Percentiles rank a stretch among this genome's conserved stretches.
Evolutionary conservation across 2,888 invertebrate species (phyloP).

Genomic region (Hemaris fuciformis): DNA sequence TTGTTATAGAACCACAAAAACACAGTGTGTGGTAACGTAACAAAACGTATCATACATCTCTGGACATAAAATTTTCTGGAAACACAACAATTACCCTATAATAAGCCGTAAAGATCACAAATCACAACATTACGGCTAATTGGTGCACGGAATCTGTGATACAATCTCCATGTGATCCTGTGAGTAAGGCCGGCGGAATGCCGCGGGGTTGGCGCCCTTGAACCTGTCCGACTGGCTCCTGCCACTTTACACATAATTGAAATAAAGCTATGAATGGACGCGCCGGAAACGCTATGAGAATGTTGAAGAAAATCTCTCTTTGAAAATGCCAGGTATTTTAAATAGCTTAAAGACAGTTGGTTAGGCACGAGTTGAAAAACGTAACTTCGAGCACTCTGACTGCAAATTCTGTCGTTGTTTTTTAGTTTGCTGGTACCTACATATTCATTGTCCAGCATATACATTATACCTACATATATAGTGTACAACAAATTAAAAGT

Average conservation of each 20-base stretch:
- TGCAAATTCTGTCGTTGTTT: background rate
- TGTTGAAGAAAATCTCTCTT: background rate
- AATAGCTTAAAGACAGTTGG: background rate
- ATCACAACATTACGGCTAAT: conserved; percentile 59
- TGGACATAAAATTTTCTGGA: too few species aligned
- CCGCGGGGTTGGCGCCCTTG: conserved; percentile 22
- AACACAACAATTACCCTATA: background rate
- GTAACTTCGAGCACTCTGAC: too few species aligned
- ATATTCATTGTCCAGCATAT: too few species aligned
- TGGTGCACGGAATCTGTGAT: conserved; percentile 50
- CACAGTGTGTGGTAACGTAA: too few species aligned
- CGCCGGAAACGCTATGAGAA: background rate
- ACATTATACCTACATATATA: too few species aligned
- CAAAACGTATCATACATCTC: too few species aligned
- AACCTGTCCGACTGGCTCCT: conserved; percentile 22
- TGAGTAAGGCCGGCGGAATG: conserved; percentile 28
- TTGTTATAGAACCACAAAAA: too few species aligned
- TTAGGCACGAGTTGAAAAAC: too few species aligned
- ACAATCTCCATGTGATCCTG: conserved; percentile 61
- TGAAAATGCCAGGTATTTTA: background rate
- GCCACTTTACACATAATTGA: background rate
- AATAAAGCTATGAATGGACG: background rate
- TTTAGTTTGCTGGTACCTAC: too few species aligned
- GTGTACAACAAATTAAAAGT: too few species aligned
- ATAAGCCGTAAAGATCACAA: conserved; percentile 34